Evolutionary conservation across 1,140 invertebrate genomes (phyloP).

Genomic region (Drosophila ohnishii): DNA sequence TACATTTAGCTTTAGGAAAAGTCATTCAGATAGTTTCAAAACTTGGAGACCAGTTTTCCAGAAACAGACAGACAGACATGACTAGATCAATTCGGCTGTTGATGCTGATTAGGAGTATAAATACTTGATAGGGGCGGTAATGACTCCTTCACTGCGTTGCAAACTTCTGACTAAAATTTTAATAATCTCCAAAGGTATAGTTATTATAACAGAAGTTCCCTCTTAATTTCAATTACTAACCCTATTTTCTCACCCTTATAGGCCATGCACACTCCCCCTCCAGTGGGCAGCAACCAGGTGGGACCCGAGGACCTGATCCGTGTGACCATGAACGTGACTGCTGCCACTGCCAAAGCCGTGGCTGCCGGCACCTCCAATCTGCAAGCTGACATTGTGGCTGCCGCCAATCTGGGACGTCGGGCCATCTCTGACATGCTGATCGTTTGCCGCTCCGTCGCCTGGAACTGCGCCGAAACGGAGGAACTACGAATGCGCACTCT

Average conservation of each 20-base stretch:
- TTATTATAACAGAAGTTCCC: no score
- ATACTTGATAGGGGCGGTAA: no score
- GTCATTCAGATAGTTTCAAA: no score
- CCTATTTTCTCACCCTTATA: constrained; percentile 67
- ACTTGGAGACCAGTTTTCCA: no score
- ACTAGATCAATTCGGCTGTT: no score
- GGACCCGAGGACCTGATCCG: constrained; percentile 96
- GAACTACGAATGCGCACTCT: constrained; percentile 92
- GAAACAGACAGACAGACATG: no score
- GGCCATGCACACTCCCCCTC: constrained; percentile 88
- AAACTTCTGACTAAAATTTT: no score
- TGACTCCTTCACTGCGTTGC: no score
- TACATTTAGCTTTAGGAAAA: no score
- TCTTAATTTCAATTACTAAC: not conserved
- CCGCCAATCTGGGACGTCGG: constrained; percentile 97
- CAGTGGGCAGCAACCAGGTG: constrained; percentile 86
- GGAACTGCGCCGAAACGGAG: constrained; percentile 91
- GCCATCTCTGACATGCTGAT: constrained; percentile 97
- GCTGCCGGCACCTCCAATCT: constrained; percentile 96
- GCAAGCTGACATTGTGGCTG: constrained; percentile 98
- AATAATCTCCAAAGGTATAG: no score
- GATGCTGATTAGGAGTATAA: no score
- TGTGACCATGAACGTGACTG: constrained; percentile 96
- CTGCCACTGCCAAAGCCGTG: constrained; percentile 97
- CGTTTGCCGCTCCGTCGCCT: constrained; percentile 93